Evolutionary conservation across 1,140 invertebrate genomes (phyloP).

Genomic region (Chionoecetes opilio): DNA sequence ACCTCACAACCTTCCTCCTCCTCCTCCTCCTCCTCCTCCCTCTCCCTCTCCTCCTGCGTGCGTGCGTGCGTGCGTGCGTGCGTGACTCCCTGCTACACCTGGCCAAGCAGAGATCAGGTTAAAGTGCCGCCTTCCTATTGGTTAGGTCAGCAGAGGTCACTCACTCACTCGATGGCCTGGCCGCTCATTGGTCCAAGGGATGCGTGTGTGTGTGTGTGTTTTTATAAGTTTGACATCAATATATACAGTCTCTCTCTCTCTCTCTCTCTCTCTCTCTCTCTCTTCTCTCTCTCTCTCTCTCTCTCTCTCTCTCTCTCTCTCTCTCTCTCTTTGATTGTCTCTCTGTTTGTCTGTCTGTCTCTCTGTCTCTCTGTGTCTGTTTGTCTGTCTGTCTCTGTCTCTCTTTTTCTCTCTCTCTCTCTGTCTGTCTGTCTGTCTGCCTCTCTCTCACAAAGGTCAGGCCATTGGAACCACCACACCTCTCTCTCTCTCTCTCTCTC

Average conservation of each 20-base stretch:
- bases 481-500: not conserved
- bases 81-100: not conserved
- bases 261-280: too few relatives aligned
- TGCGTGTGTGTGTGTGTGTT: not conserved
- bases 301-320: too few relatives aligned
- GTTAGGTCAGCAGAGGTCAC: not conserved
- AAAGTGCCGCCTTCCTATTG: not conserved
- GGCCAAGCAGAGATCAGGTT: slow-evolving; percentile 15
- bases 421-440: too few relatives aligned
- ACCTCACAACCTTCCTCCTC: not conserved
- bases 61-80: not conserved
- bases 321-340: too few relatives aligned
- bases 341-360: too few relatives aligned
- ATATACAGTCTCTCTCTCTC: too few relatives aligned
- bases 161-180: not conserved
- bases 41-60: not conserved
- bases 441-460: not conserved
- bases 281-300: too few relatives aligned
- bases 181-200: not conserved
- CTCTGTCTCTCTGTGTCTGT: too few relatives aligned
- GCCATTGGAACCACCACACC: not conserved
- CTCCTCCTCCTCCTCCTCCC: slow-evolving; percentile 22
- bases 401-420: too few relatives aligned
- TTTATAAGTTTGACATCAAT: not conserved
- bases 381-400: too few relatives aligned